Percentiles rank a stretch among this genome's conserved stretches.
Evolutionary conservation across 2,888 invertebrate species (phyloP).

Genomic region (Brassicogethes aeneus): DNA sequence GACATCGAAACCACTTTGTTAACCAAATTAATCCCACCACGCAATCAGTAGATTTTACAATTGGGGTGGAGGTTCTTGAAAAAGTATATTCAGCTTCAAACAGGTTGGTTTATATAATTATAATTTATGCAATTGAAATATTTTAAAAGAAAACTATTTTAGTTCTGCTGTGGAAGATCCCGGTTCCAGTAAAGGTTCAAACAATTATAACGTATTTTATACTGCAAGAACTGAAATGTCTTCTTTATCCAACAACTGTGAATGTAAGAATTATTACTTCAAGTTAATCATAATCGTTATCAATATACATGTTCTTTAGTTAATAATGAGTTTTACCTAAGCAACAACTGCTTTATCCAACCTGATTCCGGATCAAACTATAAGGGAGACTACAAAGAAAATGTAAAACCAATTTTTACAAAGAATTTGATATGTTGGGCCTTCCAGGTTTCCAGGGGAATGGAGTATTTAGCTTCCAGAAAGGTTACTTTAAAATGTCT

Average conservation of each 20-base stretch:
- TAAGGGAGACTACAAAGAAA: slow-evolving; percentile 64
- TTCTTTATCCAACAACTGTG: background rate
- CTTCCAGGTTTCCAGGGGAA: slow-evolving; percentile 89
- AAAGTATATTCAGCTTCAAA: background rate
- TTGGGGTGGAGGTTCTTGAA: slow-evolving; percentile 35
- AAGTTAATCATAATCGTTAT: too few relatives aligned
- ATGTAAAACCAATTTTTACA: slow-evolving; percentile 63
- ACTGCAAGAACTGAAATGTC: background rate
- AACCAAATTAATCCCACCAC: slow-evolving; percentile 65
- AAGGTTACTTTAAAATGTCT: slow-evolving; percentile 58
- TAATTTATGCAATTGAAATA: background rate
- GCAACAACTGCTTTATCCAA: slow-evolving; percentile 49
- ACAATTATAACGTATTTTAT: background rate
- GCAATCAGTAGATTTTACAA: slow-evolving; percentile 56
- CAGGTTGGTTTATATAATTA: background rate
- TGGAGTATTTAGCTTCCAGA: slow-evolving; percentile 86
- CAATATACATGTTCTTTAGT: too few relatives aligned
- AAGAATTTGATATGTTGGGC: slow-evolving; percentile 83
- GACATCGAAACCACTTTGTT: slow-evolving; percentile 71
- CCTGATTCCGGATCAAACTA: slow-evolving; percentile 76
- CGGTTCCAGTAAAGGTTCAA: too few relatives aligned
- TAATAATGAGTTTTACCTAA: too few relatives aligned
- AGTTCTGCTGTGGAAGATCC: too few relatives aligned
- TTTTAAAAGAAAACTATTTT: background rate
- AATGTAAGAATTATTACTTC: too few relatives aligned